Conservation (phyloP, 2,113 vertebrate genomes). For the Todiramphus saurophagus region DNA sequence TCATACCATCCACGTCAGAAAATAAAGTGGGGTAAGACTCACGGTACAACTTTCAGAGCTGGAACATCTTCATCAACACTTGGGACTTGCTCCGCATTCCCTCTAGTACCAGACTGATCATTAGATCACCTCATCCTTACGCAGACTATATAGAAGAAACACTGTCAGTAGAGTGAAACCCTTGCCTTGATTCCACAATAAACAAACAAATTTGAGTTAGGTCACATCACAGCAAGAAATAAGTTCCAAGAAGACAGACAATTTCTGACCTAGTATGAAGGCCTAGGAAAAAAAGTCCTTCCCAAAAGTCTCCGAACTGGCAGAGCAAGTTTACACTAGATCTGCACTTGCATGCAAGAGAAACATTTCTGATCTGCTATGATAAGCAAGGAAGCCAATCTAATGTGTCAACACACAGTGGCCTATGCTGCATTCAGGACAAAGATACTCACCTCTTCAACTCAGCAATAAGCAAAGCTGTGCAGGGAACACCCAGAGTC, state of each 20-base stretch:
- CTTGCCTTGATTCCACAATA: neutral
- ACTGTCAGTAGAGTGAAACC: neutral
- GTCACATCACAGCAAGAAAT: neutral
- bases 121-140: neutral
- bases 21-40: neutral
- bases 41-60: neutral
- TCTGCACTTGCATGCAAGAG: neutral
- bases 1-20: neutral
- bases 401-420: fast-evolving
- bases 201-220: neutral
- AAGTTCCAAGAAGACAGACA: neutral
- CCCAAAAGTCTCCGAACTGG: neutral
- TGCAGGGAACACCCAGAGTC: slow-evolving; percentile 93
- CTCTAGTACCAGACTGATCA: neutral
- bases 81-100: neutral
- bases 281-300: neutral
- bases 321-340: neutral
- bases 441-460: slow-evolving; percentile 85
- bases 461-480: slow-evolving; percentile 88
- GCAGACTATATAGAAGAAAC: neutral
- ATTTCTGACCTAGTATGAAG: neutral
- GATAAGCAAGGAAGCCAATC: neutral
- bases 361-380: neutral
- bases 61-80: neutral
- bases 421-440: neutral